Base-by-base conservation (phyloP, 1,140 invertebrate species). In the Adelges cooleyi region DNA sequence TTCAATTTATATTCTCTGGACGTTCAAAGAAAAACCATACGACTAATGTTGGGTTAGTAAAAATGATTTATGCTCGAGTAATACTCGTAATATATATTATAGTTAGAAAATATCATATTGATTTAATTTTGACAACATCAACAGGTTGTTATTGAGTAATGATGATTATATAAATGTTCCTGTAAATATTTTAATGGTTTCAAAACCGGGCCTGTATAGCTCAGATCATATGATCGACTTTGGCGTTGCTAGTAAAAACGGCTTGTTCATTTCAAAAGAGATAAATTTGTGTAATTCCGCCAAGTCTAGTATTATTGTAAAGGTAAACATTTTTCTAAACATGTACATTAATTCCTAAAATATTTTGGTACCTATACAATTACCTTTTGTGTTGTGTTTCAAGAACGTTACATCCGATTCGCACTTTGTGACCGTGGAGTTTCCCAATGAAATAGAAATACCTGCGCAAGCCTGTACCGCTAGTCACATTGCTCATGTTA, bases 21-120 rank as follows among this genome's bases (percentile, higher is more conserved):
- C 42, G 56, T 29, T 62, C 56, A 33, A 62, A 62, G n/a, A 62
- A 62, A 48, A 62, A 62, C n/a, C 56, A 62, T 13, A 46, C 56
- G 1, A 46, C 56, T 27, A 62, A 62, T 46, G 46, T 62, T 15
- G 56, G 56, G 56, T 62, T 13, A 33, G 13, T 62, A 33, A 3
- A 8, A 46, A 33, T 29, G 13, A 5, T 33, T 40, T 23, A n/a
- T n/a, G n/a, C n/a, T n/a, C n/a, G n/a, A n/a, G n/a, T n/a, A n/a
- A n/a, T n/a, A n/a, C n/a, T n/a, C n/a, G n/a, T n/a, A n/a, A n/a
- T n/a, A n/a, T n/a, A n/a, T n/a, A 40, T 11, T 42, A 8, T 48
- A 8, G 0, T n/a, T 48, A 3, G 33, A 18, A 18, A n/a, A 27
- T 44, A 15, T 62, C 46, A 17, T 23, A 33, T 8, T 11, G 20